Conservation (phyloP, 2,113 vertebrate genomes). For the Cheirogaleus medius region DNA sequence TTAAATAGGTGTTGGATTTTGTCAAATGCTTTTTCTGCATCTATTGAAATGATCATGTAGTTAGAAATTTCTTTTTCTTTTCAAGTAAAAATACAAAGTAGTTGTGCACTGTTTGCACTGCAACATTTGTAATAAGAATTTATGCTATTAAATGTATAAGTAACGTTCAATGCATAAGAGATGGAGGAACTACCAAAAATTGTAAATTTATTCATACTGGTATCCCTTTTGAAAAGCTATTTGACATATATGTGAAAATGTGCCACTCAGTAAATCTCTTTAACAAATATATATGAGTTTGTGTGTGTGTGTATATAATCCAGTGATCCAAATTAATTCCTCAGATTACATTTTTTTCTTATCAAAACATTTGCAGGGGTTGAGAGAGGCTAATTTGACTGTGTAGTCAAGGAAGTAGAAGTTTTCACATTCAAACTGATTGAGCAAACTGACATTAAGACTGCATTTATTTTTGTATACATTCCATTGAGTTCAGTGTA, state of each 20-base stretch:
- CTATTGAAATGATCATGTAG: neutral
- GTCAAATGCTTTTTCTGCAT: neutral
- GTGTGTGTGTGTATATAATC: too few relatives aligned
- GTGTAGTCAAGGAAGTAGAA: neutral
- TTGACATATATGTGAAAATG: conserved; percentile 42
- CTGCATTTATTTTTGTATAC: neutral
- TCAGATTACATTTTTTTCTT: conserved; percentile 1
- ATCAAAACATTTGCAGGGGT: neutral
- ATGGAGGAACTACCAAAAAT: neutral
- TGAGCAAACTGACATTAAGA: conserved; percentile 47
- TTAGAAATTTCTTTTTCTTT: conserved; percentile 13
- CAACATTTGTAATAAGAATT: neutral
- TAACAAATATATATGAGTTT: neutral
- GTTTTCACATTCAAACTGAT: conserved; percentile 42
- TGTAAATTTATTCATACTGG: conserved; percentile 16
- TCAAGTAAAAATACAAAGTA: conserved; percentile 32
- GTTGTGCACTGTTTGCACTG: neutral
- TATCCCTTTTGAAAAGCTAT: neutral
- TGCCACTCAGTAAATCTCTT: neutral
- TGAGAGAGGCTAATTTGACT: neutral
- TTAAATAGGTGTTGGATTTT: neutral
- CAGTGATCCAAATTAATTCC: neutral
- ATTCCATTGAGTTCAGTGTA: neutral
- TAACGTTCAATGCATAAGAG: neutral
- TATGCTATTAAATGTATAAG: conserved; percentile 39